A percentile compares a stretch with the other conserved stretches of the same genome.
These are phyloP conservation scores for Heliconius cydno DNA, from an alignment of 2,888 invertebrate species.

Conservation along the genomic window DNA sequence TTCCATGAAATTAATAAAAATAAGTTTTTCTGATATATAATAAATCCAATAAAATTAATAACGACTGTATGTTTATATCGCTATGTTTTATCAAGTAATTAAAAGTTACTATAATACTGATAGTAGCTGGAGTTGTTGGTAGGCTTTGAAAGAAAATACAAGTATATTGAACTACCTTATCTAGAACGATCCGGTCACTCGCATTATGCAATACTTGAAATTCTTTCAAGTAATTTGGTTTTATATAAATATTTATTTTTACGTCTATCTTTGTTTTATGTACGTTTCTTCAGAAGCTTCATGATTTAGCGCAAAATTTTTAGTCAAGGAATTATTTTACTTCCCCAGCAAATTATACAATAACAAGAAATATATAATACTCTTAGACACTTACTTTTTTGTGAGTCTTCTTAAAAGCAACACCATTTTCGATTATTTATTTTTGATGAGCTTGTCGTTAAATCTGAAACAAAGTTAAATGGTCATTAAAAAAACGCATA, in stretches of 20 bases:
- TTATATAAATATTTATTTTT: not conserved
- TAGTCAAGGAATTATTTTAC: not conserved
- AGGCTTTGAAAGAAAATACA: not conserved
- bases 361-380: too few species aligned
- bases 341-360: too few species aligned
- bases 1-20: too few species aligned
- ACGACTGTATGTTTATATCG: not conserved
- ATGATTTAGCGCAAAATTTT: not conserved
- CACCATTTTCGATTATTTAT: conserved; percentile 61
- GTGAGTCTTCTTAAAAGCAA: conserved; percentile 64
- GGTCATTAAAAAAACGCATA: not conserved
- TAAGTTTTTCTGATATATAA: too few species aligned
- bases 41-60: not conserved
- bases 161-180: conserved; percentile 9
- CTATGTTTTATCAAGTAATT: not conserved
- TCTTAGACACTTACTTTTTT: conserved; percentile 64
- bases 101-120: not conserved
- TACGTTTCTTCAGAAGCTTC: not conserved
- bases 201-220: conserved; percentile 14
- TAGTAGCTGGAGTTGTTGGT: not conserved
- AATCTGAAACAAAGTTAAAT: conserved; percentile 38
- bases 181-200: not conserved
- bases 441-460: conserved; percentile 1
- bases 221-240: not conserved
- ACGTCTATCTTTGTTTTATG: not conserved